A percentile compares a stretch with the other conserved stretches of the same genome.
Conservation (phyloP, 2,888 invertebrate genomes). For the Drosophila tripunctata region DNA sequence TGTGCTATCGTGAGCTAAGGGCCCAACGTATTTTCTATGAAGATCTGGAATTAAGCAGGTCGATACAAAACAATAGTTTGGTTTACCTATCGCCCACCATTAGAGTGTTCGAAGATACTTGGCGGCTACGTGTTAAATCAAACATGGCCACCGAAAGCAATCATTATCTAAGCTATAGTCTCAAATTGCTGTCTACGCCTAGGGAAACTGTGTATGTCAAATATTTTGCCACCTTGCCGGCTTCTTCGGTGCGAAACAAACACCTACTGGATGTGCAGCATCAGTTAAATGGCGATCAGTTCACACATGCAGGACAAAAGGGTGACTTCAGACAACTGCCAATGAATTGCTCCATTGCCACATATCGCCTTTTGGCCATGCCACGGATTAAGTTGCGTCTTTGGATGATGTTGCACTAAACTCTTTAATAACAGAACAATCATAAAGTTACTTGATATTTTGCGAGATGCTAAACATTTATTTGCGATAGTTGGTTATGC, state of each 20-base stretch:
- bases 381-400: conserved; percentile 32
- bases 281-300: not conserved
- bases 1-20: conserved; percentile 11
- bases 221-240: conserved; percentile 32
- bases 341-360: conserved; percentile 8
- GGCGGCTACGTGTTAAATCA: conserved; percentile 19
- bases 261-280: conserved; percentile 19
- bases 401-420: conserved; percentile 39
- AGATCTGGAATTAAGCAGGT: conserved; percentile 30
- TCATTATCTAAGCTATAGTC: conserved; percentile 5
- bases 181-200: conserved; percentile 5
- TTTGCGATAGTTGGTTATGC: conserved; percentile 19
- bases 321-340: conserved; percentile 2
- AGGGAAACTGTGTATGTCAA: not conserved
- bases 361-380: conserved; percentile 40
- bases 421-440: not conserved
- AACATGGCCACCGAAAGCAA: not conserved
- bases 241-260: not conserved
- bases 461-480: conserved; percentile 37
- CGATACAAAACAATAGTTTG: not conserved
- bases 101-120: conserved; percentile 23
- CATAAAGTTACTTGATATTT: not conserved
- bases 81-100: conserved; percentile 1
- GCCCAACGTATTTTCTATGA: conserved; percentile 11
- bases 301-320: not conserved